Conservation (phyloP, 2,113 vertebrate species). For the Abramis brama region DNA sequence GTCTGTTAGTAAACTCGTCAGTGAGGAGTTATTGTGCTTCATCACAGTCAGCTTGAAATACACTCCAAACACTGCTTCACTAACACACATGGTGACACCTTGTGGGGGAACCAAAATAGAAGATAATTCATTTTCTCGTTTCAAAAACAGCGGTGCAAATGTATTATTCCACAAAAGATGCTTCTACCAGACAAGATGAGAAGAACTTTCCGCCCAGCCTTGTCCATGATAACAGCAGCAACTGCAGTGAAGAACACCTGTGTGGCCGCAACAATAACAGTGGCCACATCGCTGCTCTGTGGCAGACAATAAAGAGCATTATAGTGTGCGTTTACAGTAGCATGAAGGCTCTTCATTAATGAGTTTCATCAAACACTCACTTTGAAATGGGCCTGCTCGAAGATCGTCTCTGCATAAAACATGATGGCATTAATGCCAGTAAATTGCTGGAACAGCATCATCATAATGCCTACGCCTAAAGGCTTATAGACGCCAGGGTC, state of each 20-base stretch:
- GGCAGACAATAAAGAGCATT: conserved; percentile 42
- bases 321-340: neutral
- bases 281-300: conserved; percentile 85
- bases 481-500: conserved; percentile 86
- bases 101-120: neutral
- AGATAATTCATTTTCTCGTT: neutral
- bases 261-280: conserved; percentile 81
- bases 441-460: conserved; percentile 93
- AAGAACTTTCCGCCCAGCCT: conserved; percentile 86
- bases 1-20: conserved; percentile 9
- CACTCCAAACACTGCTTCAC: conserved; percentile 81
- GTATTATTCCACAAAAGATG: too few species aligned
- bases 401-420: conserved; percentile 93
- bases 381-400: conserved; percentile 87
- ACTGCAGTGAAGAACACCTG: conserved; percentile 88
- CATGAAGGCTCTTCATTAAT: neutral
- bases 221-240: conserved; percentile 88
- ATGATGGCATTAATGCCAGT: conserved; percentile 93
- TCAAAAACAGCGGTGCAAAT: neutral
- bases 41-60: conserved; percentile 82
- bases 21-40: conserved; percentile 64
- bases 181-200: conserved; percentile 84
- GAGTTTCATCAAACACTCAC: conserved; percentile 64
- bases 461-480: conserved; percentile 80
- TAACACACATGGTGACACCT: conserved; percentile 87